Percentiles rank a stretch among this genome's conserved stretches.
phyloP scores from a whole-genome alignment of 2,888 invertebrate species.

The Oxytorus armatus region DNA sequence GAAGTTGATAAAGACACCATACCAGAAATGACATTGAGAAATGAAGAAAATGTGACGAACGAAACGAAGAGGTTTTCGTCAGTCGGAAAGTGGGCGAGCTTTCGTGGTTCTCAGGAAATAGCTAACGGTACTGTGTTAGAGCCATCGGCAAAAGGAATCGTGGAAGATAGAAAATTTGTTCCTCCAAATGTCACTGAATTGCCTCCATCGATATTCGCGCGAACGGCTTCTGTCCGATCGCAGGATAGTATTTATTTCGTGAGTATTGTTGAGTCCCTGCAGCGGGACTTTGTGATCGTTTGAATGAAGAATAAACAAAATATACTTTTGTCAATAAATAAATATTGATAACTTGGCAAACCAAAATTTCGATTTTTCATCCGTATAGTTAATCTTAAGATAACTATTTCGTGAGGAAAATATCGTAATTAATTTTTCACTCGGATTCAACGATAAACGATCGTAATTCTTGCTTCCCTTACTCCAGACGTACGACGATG shows the following conservation, averaged over 20 bases:
- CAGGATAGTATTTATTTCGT: conserved; percentile 64
- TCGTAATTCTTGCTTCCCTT: background rate
- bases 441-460: background rate
- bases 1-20: conserved; percentile 4
- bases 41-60: conserved; percentile 14
- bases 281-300: background rate
- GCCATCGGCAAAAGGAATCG: background rate
- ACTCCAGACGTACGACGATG: conserved; percentile 66
- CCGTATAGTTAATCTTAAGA: no score
- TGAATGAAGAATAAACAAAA: background rate
- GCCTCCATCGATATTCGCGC: conserved; percentile 22
- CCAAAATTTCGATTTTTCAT: no score
- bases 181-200: conserved; percentile 13
- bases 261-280: conserved; percentile 25
- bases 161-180: conserved; percentile 46
- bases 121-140: background rate
- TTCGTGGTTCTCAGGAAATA: conserved; percentile 17
- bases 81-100: conserved; percentile 34
- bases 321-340: background rate
- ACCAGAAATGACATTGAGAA: background rate
- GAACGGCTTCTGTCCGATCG: conserved; percentile 63
- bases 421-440: background rate
- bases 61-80: background rate
- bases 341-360: no score
- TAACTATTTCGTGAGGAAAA: background rate